Percentiles rank a stretch among this genome's conserved stretches.
These are phyloP conservation scores for Neoscelio sp. DNA, from an alignment of 2,888 invertebrate species.

Conservation along the genomic window DNA sequence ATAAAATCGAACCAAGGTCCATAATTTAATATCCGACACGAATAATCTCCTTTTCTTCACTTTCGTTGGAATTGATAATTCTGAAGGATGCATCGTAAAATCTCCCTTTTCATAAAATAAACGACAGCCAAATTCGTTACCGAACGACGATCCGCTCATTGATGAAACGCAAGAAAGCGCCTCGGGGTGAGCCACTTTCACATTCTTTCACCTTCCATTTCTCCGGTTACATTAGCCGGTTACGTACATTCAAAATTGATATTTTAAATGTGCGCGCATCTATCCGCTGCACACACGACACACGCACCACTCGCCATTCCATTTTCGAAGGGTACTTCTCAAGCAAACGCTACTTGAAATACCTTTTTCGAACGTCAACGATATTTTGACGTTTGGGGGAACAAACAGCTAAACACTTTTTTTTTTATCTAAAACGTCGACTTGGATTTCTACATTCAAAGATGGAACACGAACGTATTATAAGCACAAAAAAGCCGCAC, in stretches of 20 bases:
- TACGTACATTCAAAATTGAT: slow-evolving; percentile 66
- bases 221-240: slow-evolving; percentile 66
- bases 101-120: slow-evolving; percentile 41
- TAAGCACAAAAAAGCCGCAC: no score
- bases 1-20: no score
- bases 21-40: no score
- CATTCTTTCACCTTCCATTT: slow-evolving; percentile 74
- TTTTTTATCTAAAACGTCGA: no score
- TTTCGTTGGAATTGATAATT: background rate
- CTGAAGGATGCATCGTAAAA: background rate
- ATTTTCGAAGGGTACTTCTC: slow-evolving; percentile 14
- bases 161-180: slow-evolving; percentile 71
- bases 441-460: no score
- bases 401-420: no score
- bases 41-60: no score
- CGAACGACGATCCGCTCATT: slow-evolving; percentile 53
- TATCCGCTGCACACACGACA: background rate
- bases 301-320: background rate
- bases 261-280: slow-evolving; percentile 57
- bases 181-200: slow-evolving; percentile 79
- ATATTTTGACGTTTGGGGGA: no score
- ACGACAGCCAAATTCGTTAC: slow-evolving; percentile 51
- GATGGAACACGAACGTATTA: no score
- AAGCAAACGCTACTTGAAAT: background rate
- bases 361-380: no score